Evolutionary conservation across 2,113 vertebrate species (phyloP).

Genomic region (Prionailurus bengalensis): DNA sequence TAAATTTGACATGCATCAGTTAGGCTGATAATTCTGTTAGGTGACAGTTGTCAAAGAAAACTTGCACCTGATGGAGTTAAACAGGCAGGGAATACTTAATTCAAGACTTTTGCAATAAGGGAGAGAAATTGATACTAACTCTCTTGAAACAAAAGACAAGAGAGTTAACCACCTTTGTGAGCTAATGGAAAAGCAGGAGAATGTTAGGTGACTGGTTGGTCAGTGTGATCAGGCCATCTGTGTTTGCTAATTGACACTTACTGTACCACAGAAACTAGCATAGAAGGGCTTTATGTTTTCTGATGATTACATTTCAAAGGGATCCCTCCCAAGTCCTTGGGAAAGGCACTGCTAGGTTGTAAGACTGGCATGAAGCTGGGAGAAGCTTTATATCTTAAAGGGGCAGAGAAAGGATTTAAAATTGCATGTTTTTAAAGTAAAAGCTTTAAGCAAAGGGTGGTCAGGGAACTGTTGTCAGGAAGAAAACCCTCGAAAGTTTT

Average conservation of each 20-base stretch:
- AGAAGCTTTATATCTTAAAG: conserved; percentile 16
- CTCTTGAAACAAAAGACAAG: background rate
- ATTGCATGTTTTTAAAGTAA: background rate
- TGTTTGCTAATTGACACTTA: background rate
- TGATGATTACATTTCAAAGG: background rate
- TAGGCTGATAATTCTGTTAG: conserved; percentile 33
- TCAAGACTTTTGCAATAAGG: background rate
- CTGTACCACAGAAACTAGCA: background rate
- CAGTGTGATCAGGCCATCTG: background rate
- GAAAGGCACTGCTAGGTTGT: background rate
- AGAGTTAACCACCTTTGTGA: background rate
- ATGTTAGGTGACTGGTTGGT: background rate
- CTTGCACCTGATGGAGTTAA: background rate
- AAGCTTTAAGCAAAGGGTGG: background rate
- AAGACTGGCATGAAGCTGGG: background rate
- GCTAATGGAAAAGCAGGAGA: background rate
- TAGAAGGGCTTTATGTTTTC: background rate
- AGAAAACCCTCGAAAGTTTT: background rate
- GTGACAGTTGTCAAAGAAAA: background rate
- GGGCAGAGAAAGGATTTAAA: background rate
- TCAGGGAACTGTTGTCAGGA: background rate
- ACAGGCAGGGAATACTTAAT: background rate
- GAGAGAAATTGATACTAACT: background rate
- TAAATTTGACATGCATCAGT: background rate
- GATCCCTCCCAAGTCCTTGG: background rate